A percentile compares a stretch with the other conserved stretches of the same genome.
Conservation (phyloP, 1,140 invertebrate species). For the Rhagoletis pomonella region DNA sequence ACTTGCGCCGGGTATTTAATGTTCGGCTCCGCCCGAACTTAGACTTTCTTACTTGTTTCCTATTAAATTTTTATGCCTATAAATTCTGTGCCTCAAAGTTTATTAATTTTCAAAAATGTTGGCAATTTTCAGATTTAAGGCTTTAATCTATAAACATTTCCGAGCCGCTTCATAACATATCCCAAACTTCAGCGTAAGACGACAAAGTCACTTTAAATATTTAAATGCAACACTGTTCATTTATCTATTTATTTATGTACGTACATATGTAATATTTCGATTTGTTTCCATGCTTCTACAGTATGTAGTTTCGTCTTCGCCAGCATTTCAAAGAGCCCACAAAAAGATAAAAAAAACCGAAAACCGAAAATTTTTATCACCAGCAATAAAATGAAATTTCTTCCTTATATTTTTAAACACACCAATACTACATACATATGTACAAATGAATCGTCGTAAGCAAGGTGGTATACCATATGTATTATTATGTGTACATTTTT, state of each 20-base stretch:
- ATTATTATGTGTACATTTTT: background rate
- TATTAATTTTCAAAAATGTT: too few relatives aligned
- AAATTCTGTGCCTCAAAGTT: too few relatives aligned
- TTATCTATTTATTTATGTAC: background rate
- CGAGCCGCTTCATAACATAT: too few relatives aligned
- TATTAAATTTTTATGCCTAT: too few relatives aligned
- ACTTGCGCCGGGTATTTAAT: too few relatives aligned
- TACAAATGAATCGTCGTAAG: too few relatives aligned
- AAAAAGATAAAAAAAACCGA: background rate
- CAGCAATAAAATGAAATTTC: background rate
- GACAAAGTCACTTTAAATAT: too few relatives aligned
- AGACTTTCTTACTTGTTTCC: too few relatives aligned
- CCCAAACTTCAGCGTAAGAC: too few relatives aligned
- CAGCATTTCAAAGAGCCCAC: background rate
- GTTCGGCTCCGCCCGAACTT: too few relatives aligned
- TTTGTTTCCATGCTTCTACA: background rate
- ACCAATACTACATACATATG: background rate
- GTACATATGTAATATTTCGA: background rate
- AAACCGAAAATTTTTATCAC: background rate
- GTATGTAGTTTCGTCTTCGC: background rate
- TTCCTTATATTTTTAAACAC: conserved; percentile 13
- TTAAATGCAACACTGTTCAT: background rate
- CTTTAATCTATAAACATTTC: too few relatives aligned
- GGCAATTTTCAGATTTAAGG: too few relatives aligned
- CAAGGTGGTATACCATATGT: background rate